These are phyloP conservation scores for Rhizomys pruinosus DNA, from an alignment of 2,113 vertebrate species.

Conservation along the genomic window DNA sequence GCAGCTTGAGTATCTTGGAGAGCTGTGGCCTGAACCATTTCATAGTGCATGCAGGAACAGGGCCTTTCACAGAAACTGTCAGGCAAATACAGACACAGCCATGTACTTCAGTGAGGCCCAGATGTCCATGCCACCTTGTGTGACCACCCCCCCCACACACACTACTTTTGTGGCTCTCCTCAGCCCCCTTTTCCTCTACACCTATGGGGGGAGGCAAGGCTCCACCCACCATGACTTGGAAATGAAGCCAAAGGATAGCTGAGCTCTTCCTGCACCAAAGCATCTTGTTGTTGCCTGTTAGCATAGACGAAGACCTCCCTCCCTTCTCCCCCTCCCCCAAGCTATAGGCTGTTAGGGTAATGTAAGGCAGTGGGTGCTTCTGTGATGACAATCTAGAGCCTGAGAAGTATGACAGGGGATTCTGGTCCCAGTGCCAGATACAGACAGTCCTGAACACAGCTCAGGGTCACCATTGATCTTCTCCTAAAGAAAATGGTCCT, in stretches of 20 bases:
- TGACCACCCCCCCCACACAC: no score
- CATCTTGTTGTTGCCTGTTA: neutral
- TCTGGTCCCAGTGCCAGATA: neutral
- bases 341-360: neutral
- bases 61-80: neutral
- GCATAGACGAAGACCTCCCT: neutral
- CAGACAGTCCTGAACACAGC: neutral
- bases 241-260: neutral
- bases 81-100: neutral
- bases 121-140: neutral
- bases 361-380: neutral
- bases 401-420: neutral
- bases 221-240: neutral
- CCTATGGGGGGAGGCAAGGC: neutral
- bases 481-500: neutral
- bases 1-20: neutral
- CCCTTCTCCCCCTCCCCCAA: neutral
- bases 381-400: neutral
- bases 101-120: neutral
- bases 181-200: neutral
- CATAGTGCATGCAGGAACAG: no score
- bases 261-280: neutral
- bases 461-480: neutral
- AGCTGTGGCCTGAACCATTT: neutral
- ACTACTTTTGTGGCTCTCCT: no score